Conservation (phyloP, 2,113 vertebrate genomes). For the Neomonachus schauinslandi region DNA sequence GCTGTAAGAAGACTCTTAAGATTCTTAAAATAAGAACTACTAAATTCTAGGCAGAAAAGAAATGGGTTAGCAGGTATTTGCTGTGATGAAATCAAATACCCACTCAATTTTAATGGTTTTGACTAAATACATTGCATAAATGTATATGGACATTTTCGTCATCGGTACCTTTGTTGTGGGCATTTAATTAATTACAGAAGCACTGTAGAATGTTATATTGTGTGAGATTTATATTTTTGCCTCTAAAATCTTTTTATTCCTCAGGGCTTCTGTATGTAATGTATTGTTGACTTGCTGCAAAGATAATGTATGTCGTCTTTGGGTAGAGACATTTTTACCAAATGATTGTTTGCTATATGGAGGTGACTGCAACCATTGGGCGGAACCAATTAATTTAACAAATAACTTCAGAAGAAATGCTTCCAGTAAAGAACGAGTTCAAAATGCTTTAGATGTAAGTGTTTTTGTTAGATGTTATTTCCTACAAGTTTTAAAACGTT, state of each 20-base stretch:
- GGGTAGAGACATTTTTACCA: slow-evolving; percentile 97
- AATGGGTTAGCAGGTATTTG: neutral
- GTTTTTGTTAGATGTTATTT: slow-evolving; percentile 54
- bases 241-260: slow-evolving; percentile 72
- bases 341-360: slow-evolving; percentile 93
- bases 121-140: neutral
- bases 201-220: neutral
- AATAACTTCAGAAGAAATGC: slow-evolving; percentile 89
- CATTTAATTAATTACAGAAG: slow-evolving; percentile 39
- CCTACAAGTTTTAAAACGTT: slow-evolving; percentile 40
- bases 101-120: neutral
- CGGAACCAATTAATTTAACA: slow-evolving; percentile 82
- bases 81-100: neutral
- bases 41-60: slow-evolving; percentile 37
- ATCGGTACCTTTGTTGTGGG: neutral
- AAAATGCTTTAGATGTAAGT: slow-evolving; percentile 91
- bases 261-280: slow-evolving; percentile 95
- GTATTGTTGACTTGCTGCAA: slow-evolving; percentile 98
- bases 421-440: slow-evolving; percentile 88
- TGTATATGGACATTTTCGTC: neutral
- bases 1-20: neutral
- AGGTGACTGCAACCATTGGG: slow-evolving; percentile 86
- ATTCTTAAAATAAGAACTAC: slow-evolving; percentile 10
- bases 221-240: slow-evolving; percentile 34
- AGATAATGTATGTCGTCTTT: slow-evolving; percentile 98